These are phyloP conservation scores for Malachius bipustulatus DNA, from an alignment of 2,888 invertebrate species.

Conservation along the genomic window DNA sequence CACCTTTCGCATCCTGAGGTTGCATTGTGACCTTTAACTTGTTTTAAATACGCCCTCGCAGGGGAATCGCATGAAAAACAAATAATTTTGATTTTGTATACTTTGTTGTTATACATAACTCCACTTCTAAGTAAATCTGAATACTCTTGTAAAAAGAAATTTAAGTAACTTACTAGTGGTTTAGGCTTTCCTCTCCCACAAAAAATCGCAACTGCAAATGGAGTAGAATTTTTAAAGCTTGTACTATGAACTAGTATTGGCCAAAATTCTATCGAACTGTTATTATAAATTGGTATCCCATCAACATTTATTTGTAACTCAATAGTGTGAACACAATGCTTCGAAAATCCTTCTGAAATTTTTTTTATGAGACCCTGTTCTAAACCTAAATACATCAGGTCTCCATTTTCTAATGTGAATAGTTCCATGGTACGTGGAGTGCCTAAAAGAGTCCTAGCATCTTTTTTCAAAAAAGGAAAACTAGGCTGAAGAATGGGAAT, in stretches of 20 bases:
- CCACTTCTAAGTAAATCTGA: slow-evolving; percentile 6
- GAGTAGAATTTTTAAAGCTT: too few relatives aligned
- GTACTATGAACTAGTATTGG: too few relatives aligned
- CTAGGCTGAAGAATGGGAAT: background rate
- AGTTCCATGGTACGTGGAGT: background rate
- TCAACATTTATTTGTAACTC: slow-evolving; percentile 2
- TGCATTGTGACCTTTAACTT: slow-evolving; percentile 13
- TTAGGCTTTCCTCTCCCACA: slow-evolving; percentile 7
- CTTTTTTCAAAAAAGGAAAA: slow-evolving; percentile 1
- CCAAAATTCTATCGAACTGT: background rate
- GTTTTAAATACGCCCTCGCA: slow-evolving; percentile 10
- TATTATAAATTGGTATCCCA: slow-evolving; percentile 5
- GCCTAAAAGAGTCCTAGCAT: background rate
- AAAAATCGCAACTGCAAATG: slow-evolving; percentile 6
- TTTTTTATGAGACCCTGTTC: background rate
- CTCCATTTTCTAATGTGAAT: slow-evolving; percentile 1
- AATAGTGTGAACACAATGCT: background rate
- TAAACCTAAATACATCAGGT: slow-evolving; percentile 1
- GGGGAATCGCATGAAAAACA: slow-evolving; percentile 8
- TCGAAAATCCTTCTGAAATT: background rate
- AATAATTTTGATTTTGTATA: slow-evolving; percentile 4
- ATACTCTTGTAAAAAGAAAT: slow-evolving; percentile 4
- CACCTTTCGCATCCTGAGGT: slow-evolving; percentile 13
- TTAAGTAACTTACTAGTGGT: slow-evolving; percentile 3
- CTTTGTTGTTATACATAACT: background rate